phyloP scores from a whole-genome alignment of 2,113 vertebrate species.

The Labeo rohita region DNA sequence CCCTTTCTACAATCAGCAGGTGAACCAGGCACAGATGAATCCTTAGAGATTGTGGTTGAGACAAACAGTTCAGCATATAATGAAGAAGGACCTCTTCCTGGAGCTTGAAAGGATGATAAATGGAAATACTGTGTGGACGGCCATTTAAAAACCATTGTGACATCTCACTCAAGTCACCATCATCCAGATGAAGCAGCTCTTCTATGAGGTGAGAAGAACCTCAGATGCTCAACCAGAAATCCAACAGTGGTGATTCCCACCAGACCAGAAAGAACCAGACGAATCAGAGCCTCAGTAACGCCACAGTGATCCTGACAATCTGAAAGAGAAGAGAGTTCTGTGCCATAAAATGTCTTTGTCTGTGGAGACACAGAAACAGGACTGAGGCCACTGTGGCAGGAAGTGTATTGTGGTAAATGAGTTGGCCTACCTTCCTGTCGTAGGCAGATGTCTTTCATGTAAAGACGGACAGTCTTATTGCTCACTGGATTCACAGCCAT shows the following conservation, averaged over 20 bases:
- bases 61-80: too few relatives aligned
- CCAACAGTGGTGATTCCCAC: not conserved
- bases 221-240: not conserved
- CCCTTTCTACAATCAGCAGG: too few relatives aligned
- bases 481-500: not conserved
- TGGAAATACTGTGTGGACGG: too few relatives aligned
- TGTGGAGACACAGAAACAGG: too few relatives aligned
- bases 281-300: not conserved
- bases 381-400: not conserved
- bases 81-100: too few relatives aligned
- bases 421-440: not conserved
- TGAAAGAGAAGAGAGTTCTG: not conserved
- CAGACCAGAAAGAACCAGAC: not conserved
- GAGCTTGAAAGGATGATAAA: too few relatives aligned
- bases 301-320: conserved; percentile 1
- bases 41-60: too few relatives aligned
- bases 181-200: not conserved
- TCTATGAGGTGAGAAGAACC: not conserved
- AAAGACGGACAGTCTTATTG: not conserved
- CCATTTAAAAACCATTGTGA: too few relatives aligned
- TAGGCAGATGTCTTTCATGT: not conserved
- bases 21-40: too few relatives aligned
- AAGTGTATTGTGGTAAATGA: not conserved
- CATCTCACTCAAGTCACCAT: too few relatives aligned
- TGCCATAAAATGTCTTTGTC: not conserved